Evolutionary conservation across 2,797 vertebrate species (phyloP), one percentile per base, ranked within the genome.

Genomic region (Sphaeramia orbicularis): DNA sequence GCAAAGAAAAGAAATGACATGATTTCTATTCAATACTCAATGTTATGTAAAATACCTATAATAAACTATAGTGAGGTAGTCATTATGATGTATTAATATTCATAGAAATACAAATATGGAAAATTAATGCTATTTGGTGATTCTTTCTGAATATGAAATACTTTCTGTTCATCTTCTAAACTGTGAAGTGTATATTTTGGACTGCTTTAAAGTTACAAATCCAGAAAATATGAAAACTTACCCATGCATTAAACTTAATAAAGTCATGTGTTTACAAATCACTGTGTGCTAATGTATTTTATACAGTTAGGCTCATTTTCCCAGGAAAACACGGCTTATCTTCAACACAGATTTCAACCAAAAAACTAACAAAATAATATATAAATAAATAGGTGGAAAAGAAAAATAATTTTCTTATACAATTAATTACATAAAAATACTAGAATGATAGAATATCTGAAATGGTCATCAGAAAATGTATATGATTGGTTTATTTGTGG

Each of bases 1-100:
- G 90, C 47, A 88, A 91, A 81, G 62, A 83, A 57, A 85, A 83
- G 3, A 80, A 74, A 5, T 84, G 60, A 68, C 1, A 2, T 13
- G 2, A 53, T 1, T 24, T 43, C 1, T 41, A 4, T 43, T 41
- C 6, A 48, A 27, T 54, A 10, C 12, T 63, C 0, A 45, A 40
- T 65, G 14, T 40, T 41, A 41, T 42, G 18, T 40, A 10, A 19
- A 32, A 35, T 32, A 3, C 44, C 45, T 10, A 66, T 21, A 1
- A 50, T 41, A 8, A 10, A 19, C 16, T 18, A 15, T 9, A 44
- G 30, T 9, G 14, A 43, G 1, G 1, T 7, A 41, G 1, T 18
- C 0, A 64, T 10, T 19, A 4, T 48, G 11, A 42, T 37, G 12
- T 21, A 35, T 51, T 49, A 6, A 1, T 41, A 47, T 45, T 49